Evolutionary conservation across 2,888 invertebrate genomes (phyloP).

Genomic region (Melanchra persicariae): DNA sequence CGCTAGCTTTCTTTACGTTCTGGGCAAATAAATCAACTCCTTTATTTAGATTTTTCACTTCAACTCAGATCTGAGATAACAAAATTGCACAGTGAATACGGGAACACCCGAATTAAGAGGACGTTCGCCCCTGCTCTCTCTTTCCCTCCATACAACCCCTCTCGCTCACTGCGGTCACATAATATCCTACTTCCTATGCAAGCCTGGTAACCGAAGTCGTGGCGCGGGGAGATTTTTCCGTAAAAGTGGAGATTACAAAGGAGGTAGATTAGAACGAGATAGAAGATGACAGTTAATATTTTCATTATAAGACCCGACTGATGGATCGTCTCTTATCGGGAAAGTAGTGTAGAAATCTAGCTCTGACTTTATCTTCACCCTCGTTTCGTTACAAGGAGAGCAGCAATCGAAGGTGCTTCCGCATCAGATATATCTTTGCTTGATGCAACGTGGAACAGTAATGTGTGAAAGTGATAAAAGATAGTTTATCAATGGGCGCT

Average conservation of each 20-base stretch:
- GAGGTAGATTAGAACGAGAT: slow-evolving; percentile 44
- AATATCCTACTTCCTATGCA: slow-evolving; percentile 60
- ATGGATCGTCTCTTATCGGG: slow-evolving; percentile 28
- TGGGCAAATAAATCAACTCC: slow-evolving; percentile 25
- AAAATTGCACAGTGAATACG: slow-evolving; percentile 46
- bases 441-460: slow-evolving; percentile 29
- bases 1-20: slow-evolving; percentile 23
- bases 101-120: slow-evolving; percentile 55
- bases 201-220: slow-evolving; percentile 77
- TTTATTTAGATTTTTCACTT: slow-evolving; percentile 35
- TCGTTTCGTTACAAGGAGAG: slow-evolving; percentile 55
- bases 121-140: slow-evolving; percentile 47
- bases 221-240: slow-evolving; percentile 83
- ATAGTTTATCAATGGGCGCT: slow-evolving; percentile 53
- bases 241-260: slow-evolving; percentile 66
- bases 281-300: slow-evolving; percentile 9
- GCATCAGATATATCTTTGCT: slow-evolving; percentile 35
- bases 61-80: slow-evolving; percentile 26
- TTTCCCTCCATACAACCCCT: slow-evolving; percentile 35
- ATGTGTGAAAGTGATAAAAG: slow-evolving; percentile 61
- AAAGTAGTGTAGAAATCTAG: slow-evolving; percentile 44
- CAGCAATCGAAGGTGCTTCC: slow-evolving; percentile 37
- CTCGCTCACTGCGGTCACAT: slow-evolving; percentile 47
- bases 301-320: slow-evolving; percentile 9
- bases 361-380: slow-evolving; percentile 57